Base-by-base conservation (phyloP, 2,113 vertebrate species). In the Panthera tigris region DNA sequence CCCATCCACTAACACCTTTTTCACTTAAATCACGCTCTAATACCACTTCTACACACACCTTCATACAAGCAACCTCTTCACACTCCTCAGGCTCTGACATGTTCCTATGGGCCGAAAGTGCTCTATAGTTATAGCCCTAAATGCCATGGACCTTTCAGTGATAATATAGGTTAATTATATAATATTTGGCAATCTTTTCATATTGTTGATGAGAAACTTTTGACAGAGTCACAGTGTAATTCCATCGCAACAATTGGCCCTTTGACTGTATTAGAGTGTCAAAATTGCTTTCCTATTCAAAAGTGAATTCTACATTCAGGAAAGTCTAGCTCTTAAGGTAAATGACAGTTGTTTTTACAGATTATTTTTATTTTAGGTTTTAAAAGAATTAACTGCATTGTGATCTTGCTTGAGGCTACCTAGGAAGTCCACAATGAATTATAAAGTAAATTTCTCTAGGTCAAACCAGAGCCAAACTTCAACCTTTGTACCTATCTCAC, bases 191-290 rank as follows among this genome's bases (percentile, higher is more conserved):
- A 45, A 25, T 74, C 33, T 86, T 84, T 73, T 71, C 14, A 63
- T 86, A 92, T 92, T 87, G 71, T 55, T 65, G 6, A 14, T 73
- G n/a, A 82, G 74, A 91, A 18, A 36, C 3, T 89, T 96, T 55
- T 80, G 31, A 39, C 18, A 57, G 81, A 91, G n/a, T 74, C 23
- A 74, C 13, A 86, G 52, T 57, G 31, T 63, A 66, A 93, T 85
- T 85, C 29, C 55, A 86, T 74, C 71, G 80, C 3, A 41, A 68
- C 4, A 57, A 4, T 71, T 68, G 66, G 2, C 23, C 25, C 4
- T 66, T 39, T 29, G 31, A 11, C 48, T 80, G 19, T 13, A 33
- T 66, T 55, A 29, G 4, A 74, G 55, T 45, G 18, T 71, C 15
- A 0, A 16, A 79, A 71, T 6, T 12, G 3, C 36, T 95, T 65